Percentiles rank a stretch among this genome's conserved stretches.
These are phyloP conservation scores for Aspidiotus destructor DNA, from an alignment of 2,888 invertebrate species.

Conservation along the genomic window DNA sequence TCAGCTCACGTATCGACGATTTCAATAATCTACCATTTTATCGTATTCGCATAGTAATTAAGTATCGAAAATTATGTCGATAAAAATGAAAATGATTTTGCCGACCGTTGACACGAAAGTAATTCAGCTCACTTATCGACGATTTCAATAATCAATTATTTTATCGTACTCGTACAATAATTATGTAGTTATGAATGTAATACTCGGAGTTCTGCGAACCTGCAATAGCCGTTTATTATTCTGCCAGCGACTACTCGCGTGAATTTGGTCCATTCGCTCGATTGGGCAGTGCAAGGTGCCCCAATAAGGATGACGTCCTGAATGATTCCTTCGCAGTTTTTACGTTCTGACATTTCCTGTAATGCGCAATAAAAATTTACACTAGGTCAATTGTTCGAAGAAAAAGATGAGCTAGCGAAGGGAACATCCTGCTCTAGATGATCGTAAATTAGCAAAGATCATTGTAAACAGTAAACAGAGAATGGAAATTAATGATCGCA, in stretches of 20 bases:
- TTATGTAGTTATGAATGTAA: too few relatives aligned
- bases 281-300: constrained; percentile 52
- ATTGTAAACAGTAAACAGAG: background rate
- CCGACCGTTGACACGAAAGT: background rate
- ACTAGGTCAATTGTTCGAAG: too few relatives aligned
- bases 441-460: background rate
- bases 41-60: too few relatives aligned
- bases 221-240: constrained; percentile 56
- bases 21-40: too few relatives aligned
- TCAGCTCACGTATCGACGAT: too few relatives aligned
- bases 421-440: background rate
- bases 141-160: too few relatives aligned
- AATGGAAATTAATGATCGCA: background rate
- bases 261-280: constrained; percentile 49
- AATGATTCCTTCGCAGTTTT: constrained; percentile 51
- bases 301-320: constrained; percentile 57
- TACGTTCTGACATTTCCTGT: constrained; percentile 46
- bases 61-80: background rate
- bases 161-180: too few relatives aligned
- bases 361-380: background rate
- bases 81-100: background rate
- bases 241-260: constrained; percentile 52
- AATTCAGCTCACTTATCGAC: too few relatives aligned
- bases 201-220: constrained; percentile 39
- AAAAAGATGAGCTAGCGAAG: too few relatives aligned